Base-by-base conservation (phyloP, 2,888 invertebrate species). In the Thalpophila matura region DNA sequence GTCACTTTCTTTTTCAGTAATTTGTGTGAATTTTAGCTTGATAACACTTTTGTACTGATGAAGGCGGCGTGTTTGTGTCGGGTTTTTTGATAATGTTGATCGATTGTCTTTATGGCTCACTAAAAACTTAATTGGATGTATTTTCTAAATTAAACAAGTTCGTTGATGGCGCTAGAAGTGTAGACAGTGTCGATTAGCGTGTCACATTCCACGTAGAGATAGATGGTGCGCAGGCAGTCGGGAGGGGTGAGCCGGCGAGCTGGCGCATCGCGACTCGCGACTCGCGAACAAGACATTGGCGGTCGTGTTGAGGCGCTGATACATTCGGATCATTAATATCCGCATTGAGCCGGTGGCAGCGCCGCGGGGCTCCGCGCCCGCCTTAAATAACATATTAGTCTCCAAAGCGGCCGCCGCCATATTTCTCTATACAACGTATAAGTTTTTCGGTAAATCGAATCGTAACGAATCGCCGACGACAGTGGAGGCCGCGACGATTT, bases 381-480 rank as follows among this genome's bases (percentile, higher is more conserved):
- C 88, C 86, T 89, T 90, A 90, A 91, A 91, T 92, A 92, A 92
- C 91, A 91, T 88, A 92, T 93, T 93, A 93, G 91, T 79, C 86
- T 84, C 87, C 89, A 92, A 92, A 92, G 92, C 89, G 82, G 80
- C 92, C 91, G 92, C 89, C 90, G 87, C 86, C 85, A 90, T 90
- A 91, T 91, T 89, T 92, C 91, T 90, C 89, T 80, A 76, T 60
- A 74, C 61, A 62, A 57, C 83, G 82, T 83, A 81, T 85, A 86
- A 85, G 86, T 86, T 88, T 88, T 90, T 89, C 87, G 90, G 90
- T 91, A 90, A 91, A 90, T 86, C 90, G 86, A 87, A 83, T 89
- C 91, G 91, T 89, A 91, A 89, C 92, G 92, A 92, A 92, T 91
- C 87, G 88, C 84, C 91, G 93, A 89, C 86, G 93, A 92, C 93